Evolutionary conservation across 2,797 vertebrate species (phyloP).

Genomic region (Phrynocephalus forsythii): DNA sequence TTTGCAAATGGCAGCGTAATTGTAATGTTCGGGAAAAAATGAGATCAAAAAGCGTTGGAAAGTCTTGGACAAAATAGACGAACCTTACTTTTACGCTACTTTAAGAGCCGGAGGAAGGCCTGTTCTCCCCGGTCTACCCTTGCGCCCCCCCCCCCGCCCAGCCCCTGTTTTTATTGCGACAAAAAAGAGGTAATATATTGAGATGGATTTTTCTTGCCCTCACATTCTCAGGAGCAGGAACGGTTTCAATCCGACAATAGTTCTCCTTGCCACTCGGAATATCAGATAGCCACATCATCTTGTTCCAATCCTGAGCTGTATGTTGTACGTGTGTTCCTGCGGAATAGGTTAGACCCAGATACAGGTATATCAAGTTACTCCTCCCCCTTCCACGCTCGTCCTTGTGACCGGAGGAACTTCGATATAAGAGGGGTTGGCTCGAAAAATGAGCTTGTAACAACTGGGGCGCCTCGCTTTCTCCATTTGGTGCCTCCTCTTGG

Average conservation of each 20-base stretch:
- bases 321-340: background rate
- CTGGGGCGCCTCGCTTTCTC: too few species aligned
- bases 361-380: background rate
- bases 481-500: background rate
- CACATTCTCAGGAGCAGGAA: background rate
- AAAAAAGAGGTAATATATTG: too few species aligned
- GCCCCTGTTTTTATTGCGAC: too few species aligned
- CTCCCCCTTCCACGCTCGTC: background rate
- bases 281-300: background rate
- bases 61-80: background rate
- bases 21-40: background rate
- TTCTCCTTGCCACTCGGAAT: too few species aligned
- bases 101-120: background rate
- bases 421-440: background rate
- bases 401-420: background rate
- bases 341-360: background rate
- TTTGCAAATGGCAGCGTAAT: background rate
- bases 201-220: background rate
- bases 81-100: background rate
- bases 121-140: too few species aligned
- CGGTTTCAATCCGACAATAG: background rate
- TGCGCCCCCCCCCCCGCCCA: too few species aligned
- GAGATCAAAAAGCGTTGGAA: background rate
- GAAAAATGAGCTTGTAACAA: background rate
- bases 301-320: background rate